Evolutionary conservation across 2,888 invertebrate species (phyloP).

Genomic region (Dasypogon diadema): DNA sequence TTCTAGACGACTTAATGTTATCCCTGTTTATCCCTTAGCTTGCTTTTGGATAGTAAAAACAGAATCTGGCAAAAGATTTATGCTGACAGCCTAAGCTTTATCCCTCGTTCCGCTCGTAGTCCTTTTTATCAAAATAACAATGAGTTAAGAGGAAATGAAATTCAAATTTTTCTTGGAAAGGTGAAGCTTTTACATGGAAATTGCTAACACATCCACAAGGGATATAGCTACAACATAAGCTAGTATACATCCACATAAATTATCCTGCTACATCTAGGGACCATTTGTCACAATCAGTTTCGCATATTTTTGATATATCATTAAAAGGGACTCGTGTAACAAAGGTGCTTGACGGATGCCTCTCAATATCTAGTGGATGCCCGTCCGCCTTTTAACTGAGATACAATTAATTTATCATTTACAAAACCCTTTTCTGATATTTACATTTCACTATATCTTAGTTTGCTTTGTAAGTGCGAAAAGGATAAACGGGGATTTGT

Average conservation of each 20-base stretch:
- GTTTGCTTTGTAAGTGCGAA: constrained; percentile 43
- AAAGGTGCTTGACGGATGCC: constrained; percentile 37
- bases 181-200: not conserved
- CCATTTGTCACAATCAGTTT: constrained; percentile 51
- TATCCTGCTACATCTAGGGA: constrained; percentile 22
- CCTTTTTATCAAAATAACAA: constrained; percentile 57
- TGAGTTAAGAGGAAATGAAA: constrained; percentile 56
- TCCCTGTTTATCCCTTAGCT: constrained; percentile 40
- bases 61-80: constrained; percentile 54
- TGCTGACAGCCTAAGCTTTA: constrained; percentile 55
- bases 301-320: constrained; percentile 49
- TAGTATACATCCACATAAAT: constrained; percentile 31
- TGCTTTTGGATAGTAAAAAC: constrained; percentile 29
- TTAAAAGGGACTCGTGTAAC: constrained; percentile 22
- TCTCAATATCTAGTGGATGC: constrained; percentile 37
- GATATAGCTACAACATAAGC: not conserved
- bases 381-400: constrained; percentile 7
- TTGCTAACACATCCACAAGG: not conserved
- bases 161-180: constrained; percentile 55
- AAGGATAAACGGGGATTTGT: constrained; percentile 44
- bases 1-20: constrained; percentile 31
- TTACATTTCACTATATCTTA: constrained; percentile 40
- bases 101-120: constrained; percentile 47
- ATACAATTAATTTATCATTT: constrained; percentile 48
- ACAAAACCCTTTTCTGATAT: constrained; percentile 29